Conservation (phyloP, 2,113 vertebrate genomes). For the Megaceryle torquata region DNA sequence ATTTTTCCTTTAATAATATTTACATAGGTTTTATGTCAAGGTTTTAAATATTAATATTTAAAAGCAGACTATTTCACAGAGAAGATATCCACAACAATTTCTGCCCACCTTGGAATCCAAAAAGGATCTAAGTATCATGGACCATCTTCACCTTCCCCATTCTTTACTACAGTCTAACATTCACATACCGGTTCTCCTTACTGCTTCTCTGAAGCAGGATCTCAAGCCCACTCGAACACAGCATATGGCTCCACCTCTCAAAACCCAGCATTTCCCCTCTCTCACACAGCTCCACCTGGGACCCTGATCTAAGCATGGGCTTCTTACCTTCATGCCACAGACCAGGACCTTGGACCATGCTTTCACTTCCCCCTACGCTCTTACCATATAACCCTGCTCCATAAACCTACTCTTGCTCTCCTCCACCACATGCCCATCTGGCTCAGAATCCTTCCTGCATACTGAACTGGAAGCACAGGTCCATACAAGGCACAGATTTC, state of each 20-base stretch:
- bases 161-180: background rate
- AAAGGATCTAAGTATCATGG: background rate
- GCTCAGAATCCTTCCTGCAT: background rate
- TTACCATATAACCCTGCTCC: accelerated
- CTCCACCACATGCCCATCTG: background rate
- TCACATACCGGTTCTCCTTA: background rate
- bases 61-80: background rate
- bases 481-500: background rate
- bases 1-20: background rate
- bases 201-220: background rate
- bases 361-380: background rate
- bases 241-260: background rate
- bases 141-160: background rate
- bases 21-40: background rate
- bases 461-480: background rate
- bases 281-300: background rate
- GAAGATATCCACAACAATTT: background rate
- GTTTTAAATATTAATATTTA: background rate
- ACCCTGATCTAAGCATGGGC: background rate
- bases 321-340: background rate
- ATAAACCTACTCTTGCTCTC: background rate
- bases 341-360: background rate
- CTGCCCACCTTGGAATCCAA: background rate
- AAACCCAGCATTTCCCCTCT: background rate
- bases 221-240: background rate